Conservation (phyloP, 2,797 vertebrate species). For the Luscinia luscinia region DNA sequence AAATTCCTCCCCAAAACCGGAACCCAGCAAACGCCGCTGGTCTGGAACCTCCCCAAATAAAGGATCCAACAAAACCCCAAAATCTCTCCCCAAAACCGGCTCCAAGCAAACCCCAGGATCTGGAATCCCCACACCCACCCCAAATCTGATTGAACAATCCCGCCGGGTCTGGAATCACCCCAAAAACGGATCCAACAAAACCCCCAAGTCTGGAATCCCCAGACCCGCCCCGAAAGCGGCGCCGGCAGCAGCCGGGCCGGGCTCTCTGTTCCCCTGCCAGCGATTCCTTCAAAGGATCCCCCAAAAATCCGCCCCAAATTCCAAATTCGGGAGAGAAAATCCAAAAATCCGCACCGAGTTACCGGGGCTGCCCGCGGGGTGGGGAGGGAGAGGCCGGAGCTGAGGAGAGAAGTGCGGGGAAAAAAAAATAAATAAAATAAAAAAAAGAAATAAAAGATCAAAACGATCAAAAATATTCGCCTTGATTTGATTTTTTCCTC, state of each 20-base stretch:
- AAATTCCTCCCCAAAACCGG: too few relatives aligned
- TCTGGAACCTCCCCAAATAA: too few relatives aligned
- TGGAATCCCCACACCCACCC: too few relatives aligned
- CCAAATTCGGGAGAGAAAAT: not conserved
- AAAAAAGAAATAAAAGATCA: not conserved
- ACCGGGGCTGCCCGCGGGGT: not conserved
- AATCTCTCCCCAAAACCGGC: not conserved
- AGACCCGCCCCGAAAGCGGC: too few relatives aligned
- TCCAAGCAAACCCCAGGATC: too few relatives aligned
- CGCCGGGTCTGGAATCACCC: too few relatives aligned
- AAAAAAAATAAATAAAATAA: too few relatives aligned
- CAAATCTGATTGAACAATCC: too few relatives aligned
- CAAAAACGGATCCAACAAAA: not conserved
- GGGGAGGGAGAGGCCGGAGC: not conserved
- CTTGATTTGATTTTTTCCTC: not conserved
- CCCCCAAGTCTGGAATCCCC: too few relatives aligned
- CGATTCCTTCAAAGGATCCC: slow-evolving; percentile 36
- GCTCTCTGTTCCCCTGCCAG: slow-evolving; percentile 58
- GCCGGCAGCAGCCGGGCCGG: not conserved
- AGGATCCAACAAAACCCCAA: too few relatives aligned
- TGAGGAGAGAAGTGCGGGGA: not conserved
- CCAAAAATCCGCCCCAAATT: not conserved
- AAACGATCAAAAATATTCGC: slow-evolving; percentile 3
- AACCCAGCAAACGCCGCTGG: too few relatives aligned
- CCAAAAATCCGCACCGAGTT: not conserved